Conservation (phyloP, 2,888 invertebrate species). For the Neocrepidodera transversa region DNA sequence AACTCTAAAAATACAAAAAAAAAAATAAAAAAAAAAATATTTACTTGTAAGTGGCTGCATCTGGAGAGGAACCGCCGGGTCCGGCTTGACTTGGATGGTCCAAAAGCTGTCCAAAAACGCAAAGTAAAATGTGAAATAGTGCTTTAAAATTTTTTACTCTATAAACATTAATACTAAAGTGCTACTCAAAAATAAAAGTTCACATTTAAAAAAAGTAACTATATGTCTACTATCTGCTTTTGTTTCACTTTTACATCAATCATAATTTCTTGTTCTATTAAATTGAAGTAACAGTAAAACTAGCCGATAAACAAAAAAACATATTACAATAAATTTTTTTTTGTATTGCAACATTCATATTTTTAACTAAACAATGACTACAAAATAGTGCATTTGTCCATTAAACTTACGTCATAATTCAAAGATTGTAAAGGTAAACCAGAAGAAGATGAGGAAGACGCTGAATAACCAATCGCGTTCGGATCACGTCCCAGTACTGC, state of each 20-base stretch:
- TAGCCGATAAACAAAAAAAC: constrained; percentile 14
- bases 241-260: constrained; percentile 36
- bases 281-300: constrained; percentile 21
- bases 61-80: constrained; percentile 64
- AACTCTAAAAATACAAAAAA: constrained; percentile 40
- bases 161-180: constrained; percentile 39
- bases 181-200: constrained; percentile 47
- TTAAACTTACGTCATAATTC: constrained; percentile 66
- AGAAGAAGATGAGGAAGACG: constrained; percentile 48
- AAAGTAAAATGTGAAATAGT: constrained; percentile 63
- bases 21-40: constrained; percentile 62
- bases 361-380: constrained; percentile 48
- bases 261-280: no score
- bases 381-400: constrained; percentile 58
- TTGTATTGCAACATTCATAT: no score
- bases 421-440: constrained; percentile 60
- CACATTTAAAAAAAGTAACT: constrained; percentile 31
- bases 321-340: constrained; percentile 6
- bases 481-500: constrained; percentile 77
- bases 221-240: constrained; percentile 33
- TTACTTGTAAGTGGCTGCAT: constrained; percentile 68
- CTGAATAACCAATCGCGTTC: constrained; percentile 61
- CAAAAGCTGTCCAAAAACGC: constrained; percentile 74
- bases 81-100: constrained; percentile 68
- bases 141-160: constrained; percentile 47